Evolutionary conservation across 2,113 vertebrate species (phyloP), one percentile per base, ranked within the genome.

Genomic region (Dasyprocta punctata): DNA sequence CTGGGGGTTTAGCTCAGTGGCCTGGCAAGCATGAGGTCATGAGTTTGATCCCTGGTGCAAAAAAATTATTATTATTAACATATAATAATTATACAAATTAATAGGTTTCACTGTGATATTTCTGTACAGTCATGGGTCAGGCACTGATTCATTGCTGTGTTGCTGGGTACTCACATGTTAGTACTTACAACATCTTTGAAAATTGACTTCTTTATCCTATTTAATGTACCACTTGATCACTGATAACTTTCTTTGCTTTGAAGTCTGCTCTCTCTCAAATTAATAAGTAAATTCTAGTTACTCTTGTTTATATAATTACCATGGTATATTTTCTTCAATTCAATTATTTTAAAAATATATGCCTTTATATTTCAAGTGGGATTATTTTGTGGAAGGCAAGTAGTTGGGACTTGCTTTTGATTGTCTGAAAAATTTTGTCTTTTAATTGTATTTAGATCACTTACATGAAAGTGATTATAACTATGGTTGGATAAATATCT

Each of bases 201-300:
- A 89, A 84, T 41, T 75, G 56, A 20, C n/a, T 13, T 67, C 19
- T 89, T 94, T 94, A 84, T 84, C n/a, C 52, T 49, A 89, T 52
- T 10, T 54, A 54, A 63, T 20, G 1, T 52, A 77, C 36, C 49
- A 14, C 61, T 65, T 36, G 17, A 30, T 61, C 36, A 14, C 24
- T 83, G 26, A 41, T 89, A 61, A 44, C 8, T 88, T 88, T 71
- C 16, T 17, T 89, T 30, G 63, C 36, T 67, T 77, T 67, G 44
- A 90, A 47, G 22, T 94, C 36, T n/a, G 4, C 47, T 75, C 28
- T 61, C 19, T 65, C n/a, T 41, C 60, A 95, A 65, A 44, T 49
- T 58, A 47, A 95, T 49, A 95, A 49, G 69, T 52, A 83, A 83
- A 14, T 60, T 8, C 22, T 1, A 49, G 7, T 77, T 77, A 85